Base-by-base conservation (phyloP, 1,140 invertebrate species). In the Drosophila punjabiensis region DNA sequence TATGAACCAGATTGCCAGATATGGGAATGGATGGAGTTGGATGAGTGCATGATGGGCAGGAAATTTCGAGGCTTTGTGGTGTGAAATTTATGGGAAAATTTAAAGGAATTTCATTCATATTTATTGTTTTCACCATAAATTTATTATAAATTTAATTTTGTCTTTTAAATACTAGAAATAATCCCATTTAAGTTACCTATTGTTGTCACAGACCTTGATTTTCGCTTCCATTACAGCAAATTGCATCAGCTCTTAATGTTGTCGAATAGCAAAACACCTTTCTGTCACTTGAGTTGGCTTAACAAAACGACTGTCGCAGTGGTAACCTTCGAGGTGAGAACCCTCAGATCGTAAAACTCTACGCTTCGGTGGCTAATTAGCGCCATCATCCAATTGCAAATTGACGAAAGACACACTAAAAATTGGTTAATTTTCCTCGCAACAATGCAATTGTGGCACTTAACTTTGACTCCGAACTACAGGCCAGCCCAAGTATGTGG, bases 381-480 rank as follows among this genome's bases (percentile, higher is more conserved):
- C 73, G 56, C 63, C 37, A 50, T 39, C 47, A 39, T 45, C 41
- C 55, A 56, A 74, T 48, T 28, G 59, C 70, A 62, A 71, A 84
- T 89, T 81, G 81, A 81, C 73, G 78, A 68, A 79, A 77, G 63
- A 79, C 58, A 50, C 53, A 55, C 69, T 68, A 69, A 87, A 81
- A 84, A 89, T 88, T 89, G 81, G 73, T 76, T 61, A 71, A 89
- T 88, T 86, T 86, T 58, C 16, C n/a, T n/a, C 68, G n/a, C 11
- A 10, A 53, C 73, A 80, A 70, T 55, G 70, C 77, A 85, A 80
- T 81, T 79, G 67, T 62, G 75, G 87, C 87, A 90, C 86, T 90
- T 90, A 86, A 91, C 86, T 90, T 90, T 90, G 86, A 82, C 61
- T 80, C 73, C 55, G 55, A 80, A 86, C 76, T 80, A 90, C 87